A percentile compares a stretch with the other conserved stretches of the same genome.
Conservation (phyloP, 1,140 invertebrate species). For the Camponotus floridanus region DNA sequence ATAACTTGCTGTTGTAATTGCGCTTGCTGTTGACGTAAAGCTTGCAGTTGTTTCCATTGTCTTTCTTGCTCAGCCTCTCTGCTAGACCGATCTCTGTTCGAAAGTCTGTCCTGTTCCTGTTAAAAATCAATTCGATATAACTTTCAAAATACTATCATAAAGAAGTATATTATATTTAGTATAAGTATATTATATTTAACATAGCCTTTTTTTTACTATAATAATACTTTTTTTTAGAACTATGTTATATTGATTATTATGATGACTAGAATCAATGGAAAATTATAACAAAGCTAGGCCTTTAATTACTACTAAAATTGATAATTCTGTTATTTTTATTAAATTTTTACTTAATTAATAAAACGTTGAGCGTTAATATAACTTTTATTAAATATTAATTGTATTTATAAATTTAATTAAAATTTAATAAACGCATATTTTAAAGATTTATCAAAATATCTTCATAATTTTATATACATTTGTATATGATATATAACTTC, state of each 20-base stretch:
- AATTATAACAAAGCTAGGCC: not conserved
- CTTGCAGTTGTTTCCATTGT: constrained; percentile 95
- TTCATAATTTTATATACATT: not conserved
- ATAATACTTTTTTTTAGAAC: constrained; percentile 2
- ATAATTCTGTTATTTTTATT: constrained; percentile 10
- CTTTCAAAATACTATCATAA: constrained; percentile 21
- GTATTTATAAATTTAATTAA: not conserved
- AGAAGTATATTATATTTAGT: constrained; percentile 73
- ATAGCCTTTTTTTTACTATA: not conserved
- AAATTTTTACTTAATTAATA: not conserved
- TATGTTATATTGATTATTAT: not conserved
- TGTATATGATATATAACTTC: constrained; percentile 13
- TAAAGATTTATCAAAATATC: not conserved
- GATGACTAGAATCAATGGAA: not conserved
- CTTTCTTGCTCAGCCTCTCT: constrained; percentile 94
- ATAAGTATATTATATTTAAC: constrained; percentile 73
- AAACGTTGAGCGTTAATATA: not conserved
- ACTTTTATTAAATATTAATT: constrained; percentile 1
- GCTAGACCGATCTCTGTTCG: constrained; percentile 88
- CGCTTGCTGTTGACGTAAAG: constrained; percentile 91
- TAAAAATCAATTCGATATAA: constrained; percentile 68
- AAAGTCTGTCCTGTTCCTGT: constrained; percentile 91
- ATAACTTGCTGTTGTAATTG: constrained; percentile 93
- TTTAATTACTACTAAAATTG: constrained; percentile 5
- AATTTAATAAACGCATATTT: constrained; percentile 13